phyloP scores from a whole-genome alignment of 2,888 invertebrate species.

The Suillia variegata region DNA sequence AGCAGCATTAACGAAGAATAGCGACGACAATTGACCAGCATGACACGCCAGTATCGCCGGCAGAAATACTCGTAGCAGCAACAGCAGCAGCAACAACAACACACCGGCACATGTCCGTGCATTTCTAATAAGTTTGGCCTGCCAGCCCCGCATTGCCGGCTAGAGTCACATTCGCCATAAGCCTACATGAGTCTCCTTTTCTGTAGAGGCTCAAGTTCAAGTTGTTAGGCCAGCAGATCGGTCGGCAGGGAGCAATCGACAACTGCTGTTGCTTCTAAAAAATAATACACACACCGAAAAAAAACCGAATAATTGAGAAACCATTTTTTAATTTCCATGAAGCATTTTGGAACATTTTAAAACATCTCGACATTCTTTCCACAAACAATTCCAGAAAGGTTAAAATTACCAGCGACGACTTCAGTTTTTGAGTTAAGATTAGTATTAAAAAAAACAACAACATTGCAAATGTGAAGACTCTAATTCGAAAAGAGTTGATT shows the following conservation, averaged over 20 bases:
- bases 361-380: no score
- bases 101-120: conserved; percentile 41
- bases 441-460: no score
- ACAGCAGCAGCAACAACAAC: conserved; percentile 17
- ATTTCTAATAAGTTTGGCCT: conserved; percentile 42
- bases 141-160: not conserved
- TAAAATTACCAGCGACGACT: no score
- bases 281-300: no score
- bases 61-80: not conserved
- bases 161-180: not conserved
- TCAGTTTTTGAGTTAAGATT: no score
- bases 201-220: conserved; percentile 36
- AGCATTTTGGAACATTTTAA: no score
- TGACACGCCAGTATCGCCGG: conserved; percentile 17
- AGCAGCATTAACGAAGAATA: not conserved
- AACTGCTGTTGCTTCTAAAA: conserved; percentile 21
- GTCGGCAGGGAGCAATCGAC: conserved; percentile 26
- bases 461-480: no score
- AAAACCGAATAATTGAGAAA: no score
- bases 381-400: no score
- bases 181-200: not conserved
- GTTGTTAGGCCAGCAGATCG: no score
- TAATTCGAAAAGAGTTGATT: no score
- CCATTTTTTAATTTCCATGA: no score
- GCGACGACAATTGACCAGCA: conserved; percentile 21